Evolutionary conservation across 2,797 vertebrate species (phyloP).

Genomic region (Esox masquinongy): DNA sequence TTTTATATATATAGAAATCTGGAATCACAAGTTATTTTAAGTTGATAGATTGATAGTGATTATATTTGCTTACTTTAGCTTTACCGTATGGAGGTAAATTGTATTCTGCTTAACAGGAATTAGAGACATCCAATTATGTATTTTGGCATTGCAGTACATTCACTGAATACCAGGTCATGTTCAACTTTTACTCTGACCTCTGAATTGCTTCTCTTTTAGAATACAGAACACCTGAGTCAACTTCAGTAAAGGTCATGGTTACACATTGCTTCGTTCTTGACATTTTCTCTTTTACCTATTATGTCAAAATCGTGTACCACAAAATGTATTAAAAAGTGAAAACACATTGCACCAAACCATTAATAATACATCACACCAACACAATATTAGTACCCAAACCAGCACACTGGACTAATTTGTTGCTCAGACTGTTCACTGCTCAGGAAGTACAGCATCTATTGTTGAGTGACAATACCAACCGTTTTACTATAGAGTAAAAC

Average conservation of each 20-base stretch:
- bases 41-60: no score
- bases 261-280: background rate
- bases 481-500: background rate
- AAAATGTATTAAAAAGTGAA: background rate
- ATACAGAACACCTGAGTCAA: background rate
- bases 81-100: background rate
- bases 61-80: background rate
- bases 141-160: background rate
- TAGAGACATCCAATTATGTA: background rate
- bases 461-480: background rate
- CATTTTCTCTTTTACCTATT: background rate
- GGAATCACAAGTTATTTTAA: no score
- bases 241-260: background rate
- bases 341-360: background rate
- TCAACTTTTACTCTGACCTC: background rate
- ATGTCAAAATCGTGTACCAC: background rate
- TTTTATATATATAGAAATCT: no score
- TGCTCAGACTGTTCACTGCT: background rate
- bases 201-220: background rate
- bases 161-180: background rate
- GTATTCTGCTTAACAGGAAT: background rate
- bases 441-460: conserved; percentile 1
- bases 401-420: conserved; percentile 11
- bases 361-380: background rate
- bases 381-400: background rate